These are phyloP conservation scores for Pelodytes ibericus DNA, from an alignment of 2,797 vertebrate genomes.

Conservation along the genomic window DNA sequence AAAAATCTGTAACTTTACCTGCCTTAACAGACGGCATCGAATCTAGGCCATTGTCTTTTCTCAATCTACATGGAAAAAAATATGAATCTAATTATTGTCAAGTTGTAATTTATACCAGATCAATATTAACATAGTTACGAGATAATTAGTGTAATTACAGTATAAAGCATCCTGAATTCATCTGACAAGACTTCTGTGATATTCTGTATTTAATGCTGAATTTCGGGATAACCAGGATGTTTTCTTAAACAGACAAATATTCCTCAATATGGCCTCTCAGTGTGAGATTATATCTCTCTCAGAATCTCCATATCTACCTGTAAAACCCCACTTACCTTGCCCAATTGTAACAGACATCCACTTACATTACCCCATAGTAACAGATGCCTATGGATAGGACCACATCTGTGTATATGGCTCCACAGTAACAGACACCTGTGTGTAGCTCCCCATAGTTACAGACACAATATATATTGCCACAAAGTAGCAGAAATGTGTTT, in stretches of 20 bases:
- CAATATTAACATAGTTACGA: conserved; percentile 29
- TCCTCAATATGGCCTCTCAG: too few relatives aligned
- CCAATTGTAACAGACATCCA: background rate
- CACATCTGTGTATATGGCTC: too few relatives aligned
- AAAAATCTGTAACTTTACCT: too few relatives aligned
- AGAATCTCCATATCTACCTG: too few relatives aligned
- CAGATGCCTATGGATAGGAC: too few relatives aligned
- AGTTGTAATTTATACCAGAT: conserved; percentile 26
- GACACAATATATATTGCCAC: too few relatives aligned
- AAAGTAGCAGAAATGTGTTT: too few relatives aligned
- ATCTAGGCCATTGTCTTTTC: conserved; percentile 22
- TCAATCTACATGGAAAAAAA: conserved; percentile 22
- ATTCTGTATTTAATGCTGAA: too few relatives aligned
- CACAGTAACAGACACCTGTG: too few relatives aligned
- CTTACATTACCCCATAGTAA: background rate
- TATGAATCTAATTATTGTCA: conserved; percentile 28
- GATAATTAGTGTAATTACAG: conserved; percentile 41
- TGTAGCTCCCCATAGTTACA: too few relatives aligned
- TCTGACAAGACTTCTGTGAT: conserved; percentile 14
- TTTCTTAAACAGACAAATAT: conserved; percentile 19
- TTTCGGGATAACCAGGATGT: conserved; percentile 3
- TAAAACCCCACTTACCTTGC: background rate
- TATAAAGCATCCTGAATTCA: conserved; percentile 17
- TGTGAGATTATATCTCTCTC: too few relatives aligned
- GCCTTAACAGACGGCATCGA: too few relatives aligned